Evolutionary conservation across 2,113 vertebrate species (phyloP), one percentile per base, ranked within the genome.

Genomic region (Colossoma macropomum): DNA sequence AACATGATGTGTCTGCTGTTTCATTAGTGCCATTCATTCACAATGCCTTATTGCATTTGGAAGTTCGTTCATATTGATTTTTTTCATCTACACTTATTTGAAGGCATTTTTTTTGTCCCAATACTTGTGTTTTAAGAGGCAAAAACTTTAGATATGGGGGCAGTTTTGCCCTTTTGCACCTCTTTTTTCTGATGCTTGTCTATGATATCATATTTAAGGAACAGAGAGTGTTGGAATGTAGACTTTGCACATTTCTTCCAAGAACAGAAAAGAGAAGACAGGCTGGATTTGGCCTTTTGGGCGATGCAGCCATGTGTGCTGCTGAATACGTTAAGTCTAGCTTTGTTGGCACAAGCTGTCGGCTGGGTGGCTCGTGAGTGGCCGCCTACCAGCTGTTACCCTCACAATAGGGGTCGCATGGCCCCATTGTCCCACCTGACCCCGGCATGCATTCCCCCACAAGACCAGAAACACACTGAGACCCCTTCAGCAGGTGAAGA

Each of bases 361-460:
- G 54, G 79, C 60, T 81, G 77, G 72, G 82, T 73, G 50, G 63
- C 79, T 80, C 66, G 71, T 13, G 72, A 86, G 59, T 76, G 76
- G 79, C 84, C 86, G 88, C 84, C 82, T 84, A 84, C 86, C 88
- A 87, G 88, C 88, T 89, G 88, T 87, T 87, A 60, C 79, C 56
- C 34, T 74, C 62, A 84, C 84, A 89, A 89, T 86, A 72, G 86
- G 76, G 86, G 81, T 87, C 66, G 65, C 21, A 60, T n/a, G 63
- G 69, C 34, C 30, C 76, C 70, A 77, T 89, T 89, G 86, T 87
- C 52, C 38, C n/a, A 32, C 16, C 3, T 32, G 63, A 82, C 84
- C 84, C 79, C 21, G 32, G 65, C 65, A 32, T 38, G 76, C 86
- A 82, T 80, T 82, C 79, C 81, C 81, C 78, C 79, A 82, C 86